Base-by-base conservation (phyloP, 1,140 invertebrate genomes). In the Bradysia coprophila region DNA sequence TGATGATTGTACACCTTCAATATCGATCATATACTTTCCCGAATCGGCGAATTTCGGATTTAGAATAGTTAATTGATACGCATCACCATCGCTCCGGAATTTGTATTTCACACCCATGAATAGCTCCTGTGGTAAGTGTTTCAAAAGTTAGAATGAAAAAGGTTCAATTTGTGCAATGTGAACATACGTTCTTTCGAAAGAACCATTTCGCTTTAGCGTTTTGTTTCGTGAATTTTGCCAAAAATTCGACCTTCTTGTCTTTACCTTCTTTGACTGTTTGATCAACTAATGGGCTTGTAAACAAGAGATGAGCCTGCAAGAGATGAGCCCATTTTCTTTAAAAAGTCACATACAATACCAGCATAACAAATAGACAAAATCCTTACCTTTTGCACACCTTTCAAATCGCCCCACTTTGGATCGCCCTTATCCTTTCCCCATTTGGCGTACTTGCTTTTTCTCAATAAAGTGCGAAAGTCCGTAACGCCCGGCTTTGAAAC, bases 381-480 rank as follows among this genome's bases (percentile, higher is more conserved):
- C 61, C 71, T 67, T 76, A 90, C 87, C 62, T 89, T 86, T 62
- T 93, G 87, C 4, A 76, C 76, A 65, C 93, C 89, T 65, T 96
- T 95, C 38, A 96, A 72, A 51, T 90, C 80, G 46, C 87, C 88
- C 75, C 84, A 92, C 59, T 94, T 84, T 23, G 80, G 79, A 51
- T 92, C 87, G 38, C 80, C 78, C 46, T 94, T 81, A 45, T 93
- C 81, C 61, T 79, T 76, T 43, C 69, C 82, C 85, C 89, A 93
- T 73, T 93, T 91, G 52, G 85, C 83, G 55, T 92, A 91, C 65
- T 93, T 93, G 56, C 90, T 81, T 65, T 93, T 93, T 63, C 95
- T 96, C 45, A 99, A 70, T 80, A 96, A 87, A 45, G 91, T 76
- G 67, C 95, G 79, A 79, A 98, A 99, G 66, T 99, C 95, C 82